Evolutionary conservation across 2,888 invertebrate genomes (phyloP).

Genomic region (Lobophora halterata): DNA sequence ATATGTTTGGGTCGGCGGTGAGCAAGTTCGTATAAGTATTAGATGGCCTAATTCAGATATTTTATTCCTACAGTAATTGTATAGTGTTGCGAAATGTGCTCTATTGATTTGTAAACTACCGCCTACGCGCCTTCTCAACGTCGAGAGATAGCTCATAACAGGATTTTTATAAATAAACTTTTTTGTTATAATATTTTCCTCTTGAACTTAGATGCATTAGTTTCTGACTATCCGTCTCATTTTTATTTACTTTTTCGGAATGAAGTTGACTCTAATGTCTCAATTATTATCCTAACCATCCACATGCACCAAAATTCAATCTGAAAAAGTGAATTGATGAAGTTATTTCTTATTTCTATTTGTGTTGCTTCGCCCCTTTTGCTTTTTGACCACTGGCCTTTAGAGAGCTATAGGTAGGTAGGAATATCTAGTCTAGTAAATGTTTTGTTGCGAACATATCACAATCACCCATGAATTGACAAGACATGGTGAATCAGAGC

Average conservation of each 20-base stretch:
- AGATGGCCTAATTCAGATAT: constrained; percentile 22
- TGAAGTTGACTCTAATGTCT: too few species aligned
- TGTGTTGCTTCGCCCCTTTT: background rate
- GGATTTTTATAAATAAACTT: too few species aligned
- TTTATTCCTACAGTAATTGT: constrained; percentile 10
- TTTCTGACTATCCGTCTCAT: background rate
- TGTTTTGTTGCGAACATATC: too few species aligned
- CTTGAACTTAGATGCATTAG: background rate
- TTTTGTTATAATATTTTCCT: too few species aligned
- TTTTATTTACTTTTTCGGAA: background rate
- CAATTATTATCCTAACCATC: too few species aligned
- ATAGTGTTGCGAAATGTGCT: constrained; percentile 10
- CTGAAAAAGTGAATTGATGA: constrained; percentile 3
- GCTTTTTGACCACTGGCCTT: background rate
- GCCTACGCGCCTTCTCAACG: constrained; percentile 2
- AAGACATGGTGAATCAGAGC: constrained; percentile 2
- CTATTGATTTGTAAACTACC: constrained; percentile 5
- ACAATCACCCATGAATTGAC: too few species aligned
- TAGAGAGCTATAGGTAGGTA: too few species aligned
- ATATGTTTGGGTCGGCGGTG: constrained; percentile 38
- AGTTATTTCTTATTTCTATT: background rate
- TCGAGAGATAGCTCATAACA: too few species aligned
- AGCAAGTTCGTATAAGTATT: constrained; percentile 17
- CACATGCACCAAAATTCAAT: background rate
- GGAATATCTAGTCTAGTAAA: too few species aligned